A percentile compares a stretch with the other conserved stretches of the same genome.
Evolutionary conservation across 2,888 invertebrate genomes (phyloP).

Genomic region (Nomada fabriciana): DNA sequence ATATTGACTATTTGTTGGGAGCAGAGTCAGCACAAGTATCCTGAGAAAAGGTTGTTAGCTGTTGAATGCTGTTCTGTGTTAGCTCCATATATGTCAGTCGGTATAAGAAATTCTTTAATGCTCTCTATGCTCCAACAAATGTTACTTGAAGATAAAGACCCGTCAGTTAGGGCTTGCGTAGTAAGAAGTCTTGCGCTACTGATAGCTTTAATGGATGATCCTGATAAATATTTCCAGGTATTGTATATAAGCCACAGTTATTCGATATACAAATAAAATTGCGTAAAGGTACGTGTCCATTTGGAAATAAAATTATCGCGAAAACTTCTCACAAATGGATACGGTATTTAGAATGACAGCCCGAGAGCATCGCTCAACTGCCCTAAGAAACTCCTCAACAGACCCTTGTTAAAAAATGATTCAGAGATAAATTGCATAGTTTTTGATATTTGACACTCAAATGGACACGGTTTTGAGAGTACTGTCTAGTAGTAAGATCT

Average conservation of each 20-base stretch:
- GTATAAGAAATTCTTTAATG: constrained; percentile 88
- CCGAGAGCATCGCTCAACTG: no score
- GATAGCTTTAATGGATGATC: constrained; percentile 88
- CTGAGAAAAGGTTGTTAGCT: constrained; percentile 88
- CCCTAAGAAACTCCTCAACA: no score
- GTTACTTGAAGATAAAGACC: constrained; percentile 88
- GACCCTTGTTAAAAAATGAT: no score
- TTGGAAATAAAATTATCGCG: no score
- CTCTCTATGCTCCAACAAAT: constrained; percentile 90
- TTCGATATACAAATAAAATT: background rate
- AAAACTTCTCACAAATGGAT: no score
- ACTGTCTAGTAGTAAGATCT: no score
- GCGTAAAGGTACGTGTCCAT: background rate
- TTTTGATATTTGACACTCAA: no score
- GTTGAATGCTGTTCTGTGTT: constrained; percentile 89
- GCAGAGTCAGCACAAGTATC: constrained; percentile 89
- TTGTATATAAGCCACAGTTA: background rate
- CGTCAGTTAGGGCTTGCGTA: constrained; percentile 87
- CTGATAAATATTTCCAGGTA: constrained; percentile 87
- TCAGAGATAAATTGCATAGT: no score
- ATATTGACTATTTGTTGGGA: constrained; percentile 91
- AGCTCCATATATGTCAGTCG: constrained; percentile 88
- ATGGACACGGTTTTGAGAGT: no score
- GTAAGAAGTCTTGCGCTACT: constrained; percentile 87
- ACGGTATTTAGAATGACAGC: no score